Base-by-base conservation (phyloP, 2,888 invertebrate species). In the Thelaira solivaga region DNA sequence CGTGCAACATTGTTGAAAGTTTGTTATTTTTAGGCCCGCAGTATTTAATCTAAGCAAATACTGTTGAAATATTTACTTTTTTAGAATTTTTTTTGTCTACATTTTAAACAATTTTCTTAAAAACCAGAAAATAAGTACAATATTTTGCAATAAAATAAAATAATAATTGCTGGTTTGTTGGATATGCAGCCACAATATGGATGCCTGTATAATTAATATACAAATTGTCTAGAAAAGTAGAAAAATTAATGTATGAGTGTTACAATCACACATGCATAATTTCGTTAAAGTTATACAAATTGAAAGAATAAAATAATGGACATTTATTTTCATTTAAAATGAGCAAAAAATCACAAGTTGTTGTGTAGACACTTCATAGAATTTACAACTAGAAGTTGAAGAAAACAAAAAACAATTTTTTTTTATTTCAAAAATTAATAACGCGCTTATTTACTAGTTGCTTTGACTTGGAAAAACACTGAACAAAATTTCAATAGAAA, bases 41-140 rank as follows among this genome's bases (percentile, higher is more conserved):
- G 73, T 65, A 64, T 74, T 78, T 69, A 65, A 74, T 78, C 45
- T 73, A 78, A 78, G 65, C 78, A 69, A 72, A 55, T 62, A 64
- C 24, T 55, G n/a, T n/a, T n/a, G 11, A 22, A 55, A 22, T 51
- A 55, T 55, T 73, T 64, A 31, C 4, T 2, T 47, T 59, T 43
- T 18, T 57, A 51, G 34, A 64, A 68, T n/a, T n/a, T n/a, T n/a
- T n/a, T n/a, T n/a, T n/a, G n/a, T n/a, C n/a, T n/a, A n/a, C n/a
- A n/a, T n/a, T n/a, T n/a, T n/a, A n/a, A n/a, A n/a, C n/a, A n/a
- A 49, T 61, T 64, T 57, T 68, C 67, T 61, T 31, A 71, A 51
- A 65, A 69, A 69, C 71, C 64, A 61, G 53, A 69, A 51, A 41
- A 24, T n/a, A n/a, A n/a, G n/a, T n/a, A 55, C 34, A 36, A 45